Conservation (phyloP, 2,888 invertebrate species). For the Reticulitermes lucifugus region DNA sequence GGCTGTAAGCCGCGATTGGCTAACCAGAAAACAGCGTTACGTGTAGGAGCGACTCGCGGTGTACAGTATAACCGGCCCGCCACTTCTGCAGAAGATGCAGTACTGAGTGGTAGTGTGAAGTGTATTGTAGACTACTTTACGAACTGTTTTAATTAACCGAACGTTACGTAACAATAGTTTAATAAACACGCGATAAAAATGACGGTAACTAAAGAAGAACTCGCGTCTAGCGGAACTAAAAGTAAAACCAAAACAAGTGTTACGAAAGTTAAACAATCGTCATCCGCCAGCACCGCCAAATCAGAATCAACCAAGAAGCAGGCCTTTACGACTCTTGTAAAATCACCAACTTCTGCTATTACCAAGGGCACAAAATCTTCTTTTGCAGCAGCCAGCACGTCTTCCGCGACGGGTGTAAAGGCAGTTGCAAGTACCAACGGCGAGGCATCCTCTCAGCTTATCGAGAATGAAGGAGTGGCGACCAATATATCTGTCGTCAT, state of each 20-base stretch:
- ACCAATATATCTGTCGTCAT: not conserved
- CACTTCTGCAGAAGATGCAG: slow-evolving; percentile 10
- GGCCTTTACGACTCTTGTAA: slow-evolving; percentile 49
- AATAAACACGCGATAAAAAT: slow-evolving; percentile 32
- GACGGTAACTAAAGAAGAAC: slow-evolving; percentile 50
- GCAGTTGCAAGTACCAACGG: not conserved
- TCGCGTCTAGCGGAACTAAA: slow-evolving; percentile 24
- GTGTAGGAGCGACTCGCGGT: not conserved
- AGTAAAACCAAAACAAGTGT: slow-evolving; percentile 41
- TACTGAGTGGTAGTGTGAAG: not conserved
- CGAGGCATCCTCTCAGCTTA: not conserved
- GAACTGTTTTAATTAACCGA: too few relatives aligned
- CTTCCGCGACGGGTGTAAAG: not conserved
- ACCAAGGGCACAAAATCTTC: slow-evolving; percentile 35
- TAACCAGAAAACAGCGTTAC: not conserved
- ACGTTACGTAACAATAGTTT: not conserved
- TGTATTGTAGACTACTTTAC: not conserved
- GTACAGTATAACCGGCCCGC: not conserved
- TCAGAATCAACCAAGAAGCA: slow-evolving; percentile 48
- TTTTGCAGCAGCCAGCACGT: slow-evolving; percentile 7
- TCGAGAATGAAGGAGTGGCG: not conserved
- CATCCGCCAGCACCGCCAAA: slow-evolving; percentile 32
- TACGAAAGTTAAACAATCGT: slow-evolving; percentile 32
- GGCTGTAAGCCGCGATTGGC: slow-evolving; percentile 9
- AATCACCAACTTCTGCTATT: slow-evolving; percentile 43